A percentile compares a stretch with the other conserved stretches of the same genome.
Evolutionary conservation across 1,140 invertebrate species (phyloP).

Genomic region (Sminthurinus signatus): DNA sequence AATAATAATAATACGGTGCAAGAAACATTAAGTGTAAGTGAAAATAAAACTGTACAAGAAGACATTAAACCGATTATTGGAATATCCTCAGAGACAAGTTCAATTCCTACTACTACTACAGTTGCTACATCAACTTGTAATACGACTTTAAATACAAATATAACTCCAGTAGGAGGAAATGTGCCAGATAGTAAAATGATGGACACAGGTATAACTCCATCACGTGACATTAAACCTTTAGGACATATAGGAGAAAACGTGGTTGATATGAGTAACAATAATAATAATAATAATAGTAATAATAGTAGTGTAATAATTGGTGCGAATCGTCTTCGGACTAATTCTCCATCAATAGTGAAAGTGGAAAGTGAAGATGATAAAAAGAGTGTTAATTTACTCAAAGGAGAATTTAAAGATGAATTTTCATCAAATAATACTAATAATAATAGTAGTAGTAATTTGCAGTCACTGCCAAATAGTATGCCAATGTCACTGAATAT

Average conservation of each 20-base stretch:
- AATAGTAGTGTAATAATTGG: not conserved
- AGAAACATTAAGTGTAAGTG: too few species aligned
- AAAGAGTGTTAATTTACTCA: constrained; percentile 1
- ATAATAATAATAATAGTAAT: not conserved
- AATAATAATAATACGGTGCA: too few species aligned
- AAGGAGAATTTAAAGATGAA: constrained; percentile 6
- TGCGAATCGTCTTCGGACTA: not conserved
- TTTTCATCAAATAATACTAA: too few species aligned
- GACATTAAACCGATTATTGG: too few species aligned
- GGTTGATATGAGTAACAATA: not conserved
- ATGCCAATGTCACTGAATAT: not conserved
- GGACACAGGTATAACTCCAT: too few species aligned
- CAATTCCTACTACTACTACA: not conserved
- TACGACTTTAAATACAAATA: not conserved
- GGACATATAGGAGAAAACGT: not conserved
- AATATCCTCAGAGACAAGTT: constrained; percentile 3
- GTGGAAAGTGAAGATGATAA: not conserved
- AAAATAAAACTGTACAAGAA: too few species aligned
- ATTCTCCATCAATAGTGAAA: too few species aligned
- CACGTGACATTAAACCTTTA: too few species aligned
- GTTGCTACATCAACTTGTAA: not conserved
- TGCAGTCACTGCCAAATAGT: constrained; percentile 12
- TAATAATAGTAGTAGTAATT: too few species aligned
- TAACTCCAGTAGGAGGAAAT: not conserved
- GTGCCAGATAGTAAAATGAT: not conserved